Evolutionary conservation across 2,888 invertebrate species (phyloP), one percentile per base, ranked within the genome.

Genomic region (Boloria selene): DNA sequence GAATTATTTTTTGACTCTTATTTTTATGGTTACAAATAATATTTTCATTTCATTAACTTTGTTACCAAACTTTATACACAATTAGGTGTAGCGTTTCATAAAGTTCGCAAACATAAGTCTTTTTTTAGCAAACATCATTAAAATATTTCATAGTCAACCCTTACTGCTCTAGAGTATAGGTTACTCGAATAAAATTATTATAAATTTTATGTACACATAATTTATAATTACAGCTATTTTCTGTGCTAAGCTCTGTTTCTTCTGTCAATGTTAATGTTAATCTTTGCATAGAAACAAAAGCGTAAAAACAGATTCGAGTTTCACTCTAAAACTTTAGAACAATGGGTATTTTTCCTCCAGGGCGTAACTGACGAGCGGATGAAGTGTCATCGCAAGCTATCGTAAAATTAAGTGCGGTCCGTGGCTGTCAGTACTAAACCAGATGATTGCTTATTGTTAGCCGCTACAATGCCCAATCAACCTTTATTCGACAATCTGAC

Each of bases 381-480:
- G 64, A 53, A 69, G 69, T 66, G 52, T 69, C 67, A 76, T 79
- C 76, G 72, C 75, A 73, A 74, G 76, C 76, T 68, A 74, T 76
- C 75, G 74, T 82, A 75, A 76, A 83, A 79, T 80, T 76, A 79
- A 82, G 82, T 77, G 75, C 77, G 74, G 78, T 77, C 76, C 77
- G 74, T 77, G 77, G 74, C 78, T 61, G 67, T 70, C 78, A 74
- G 73, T 77, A 78, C 76, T 78, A 80, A 77, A 75, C 76, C 77
- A 72, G 77, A 79, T 86, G 87, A 90, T 88, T 86, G 85, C 84
- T 86, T 82, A 87, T 89, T 89, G 89, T 89, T 78, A 77, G 69
- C 62, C 65, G 61, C 77, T 75, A 88, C 87, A 89, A 90, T 88
- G 74, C 77, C 80, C 87, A 90, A 90, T 90, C 90, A 88, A 76